These are phyloP conservation scores for Urechis unicinctus DNA, from an alignment of 2,888 invertebrate species.

Conservation along the genomic window DNA sequence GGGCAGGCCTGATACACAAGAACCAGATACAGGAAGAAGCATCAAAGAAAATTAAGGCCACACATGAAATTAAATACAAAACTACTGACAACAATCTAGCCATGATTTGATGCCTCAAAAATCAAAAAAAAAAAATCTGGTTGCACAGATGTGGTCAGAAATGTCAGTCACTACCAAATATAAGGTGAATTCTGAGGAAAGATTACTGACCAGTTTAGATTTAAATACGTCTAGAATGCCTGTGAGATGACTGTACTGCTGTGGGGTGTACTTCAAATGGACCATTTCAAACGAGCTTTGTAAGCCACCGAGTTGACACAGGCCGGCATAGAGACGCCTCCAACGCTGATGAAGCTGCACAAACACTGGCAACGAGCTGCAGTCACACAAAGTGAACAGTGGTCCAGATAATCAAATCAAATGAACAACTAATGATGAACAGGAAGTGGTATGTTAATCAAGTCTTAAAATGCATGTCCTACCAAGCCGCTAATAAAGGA, in stretches of 20 bases:
- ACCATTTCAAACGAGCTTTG: constrained; percentile 85
- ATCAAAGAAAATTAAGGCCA: constrained; percentile 1
- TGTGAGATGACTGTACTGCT: constrained; percentile 73
- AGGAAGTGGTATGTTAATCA: too few relatives aligned
- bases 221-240: constrained; percentile 80
- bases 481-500: too few relatives aligned
- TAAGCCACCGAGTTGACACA: constrained; percentile 69
- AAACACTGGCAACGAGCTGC: constrained; percentile 73
- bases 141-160: too few relatives aligned
- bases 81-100: neutral
- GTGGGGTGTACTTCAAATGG: constrained; percentile 72
- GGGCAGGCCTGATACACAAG: constrained; percentile 44
- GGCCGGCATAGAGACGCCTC: constrained; percentile 68
- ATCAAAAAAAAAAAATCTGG: constrained; percentile 1
- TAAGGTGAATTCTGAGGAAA: neutral
- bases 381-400: constrained; percentile 26
- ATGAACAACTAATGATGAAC: too few relatives aligned
- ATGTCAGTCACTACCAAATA: too few relatives aligned
- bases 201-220: constrained; percentile 63
- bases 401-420: too few relatives aligned
- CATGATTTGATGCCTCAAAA: neutral
- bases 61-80: neutral
- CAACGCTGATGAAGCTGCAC: constrained; percentile 76
- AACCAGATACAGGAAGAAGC: too few relatives aligned
- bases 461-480: too few relatives aligned